Percentiles rank a stretch among this genome's conserved stretches.
phyloP scores from a whole-genome alignment of 1,140 invertebrate species.

The Drosophila kanapiae region DNA sequence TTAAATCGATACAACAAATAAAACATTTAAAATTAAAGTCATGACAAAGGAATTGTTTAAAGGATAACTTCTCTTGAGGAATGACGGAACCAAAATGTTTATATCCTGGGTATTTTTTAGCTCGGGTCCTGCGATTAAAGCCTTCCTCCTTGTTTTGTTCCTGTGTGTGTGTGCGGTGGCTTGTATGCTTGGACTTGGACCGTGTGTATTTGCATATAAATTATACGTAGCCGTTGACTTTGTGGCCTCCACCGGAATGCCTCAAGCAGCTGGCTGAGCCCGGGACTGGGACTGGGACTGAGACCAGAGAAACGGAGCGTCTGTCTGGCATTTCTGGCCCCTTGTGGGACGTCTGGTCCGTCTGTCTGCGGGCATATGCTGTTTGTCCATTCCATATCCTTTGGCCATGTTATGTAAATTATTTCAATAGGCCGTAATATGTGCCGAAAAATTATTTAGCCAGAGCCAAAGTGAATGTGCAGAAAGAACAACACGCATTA shows the following conservation, averaged over 20 bases:
- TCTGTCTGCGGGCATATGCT: slow-evolving; percentile 63
- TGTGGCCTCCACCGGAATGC: slow-evolving; percentile 77
- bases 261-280: slow-evolving; percentile 68
- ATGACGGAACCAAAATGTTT: not conserved
- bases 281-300: slow-evolving; percentile 1
- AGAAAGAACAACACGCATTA: slow-evolving; percentile 78
- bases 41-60: not conserved
- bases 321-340: slow-evolving; percentile 60
- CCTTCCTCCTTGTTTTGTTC: slow-evolving; percentile 27
- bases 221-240: slow-evolving; percentile 82
- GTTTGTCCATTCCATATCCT: slow-evolving; percentile 77
- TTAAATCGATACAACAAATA: too few species aligned
- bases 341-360: slow-evolving; percentile 30
- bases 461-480: slow-evolving; percentile 56
- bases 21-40: too few species aligned
- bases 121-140: not conserved
- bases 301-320: slow-evolving; percentile 26
- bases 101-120: not conserved
- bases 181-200: slow-evolving; percentile 63
- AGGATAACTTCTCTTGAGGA: too few species aligned
- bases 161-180: slow-evolving; percentile 45
- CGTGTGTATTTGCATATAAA: slow-evolving; percentile 83
- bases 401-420: slow-evolving; percentile 81
- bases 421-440: slow-evolving; percentile 81
- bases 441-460: slow-evolving; percentile 77